Conservation (phyloP, 1,140 invertebrate species). For the Drosophila sturtevanti region DNA sequence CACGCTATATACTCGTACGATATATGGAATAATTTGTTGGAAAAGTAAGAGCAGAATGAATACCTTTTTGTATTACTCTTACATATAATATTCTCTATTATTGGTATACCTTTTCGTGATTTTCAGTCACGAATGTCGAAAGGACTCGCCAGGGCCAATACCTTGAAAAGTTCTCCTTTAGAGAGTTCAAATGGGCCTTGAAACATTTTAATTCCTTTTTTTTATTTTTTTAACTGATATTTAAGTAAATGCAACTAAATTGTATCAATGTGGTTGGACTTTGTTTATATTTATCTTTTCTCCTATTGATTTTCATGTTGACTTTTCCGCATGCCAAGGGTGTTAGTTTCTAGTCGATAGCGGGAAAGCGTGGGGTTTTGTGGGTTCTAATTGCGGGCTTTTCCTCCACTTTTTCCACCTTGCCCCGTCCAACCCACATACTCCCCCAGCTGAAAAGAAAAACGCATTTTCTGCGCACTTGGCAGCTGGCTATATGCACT, state of each 20-base stretch:
- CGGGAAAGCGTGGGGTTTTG: slow-evolving; percentile 15
- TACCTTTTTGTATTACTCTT: too few species aligned
- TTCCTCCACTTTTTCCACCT: neutral
- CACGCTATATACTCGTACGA: too few species aligned
- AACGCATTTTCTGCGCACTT: slow-evolving; percentile 76
- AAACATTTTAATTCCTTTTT: too few species aligned
- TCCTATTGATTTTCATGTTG: slow-evolving; percentile 1
- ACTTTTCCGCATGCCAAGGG: neutral
- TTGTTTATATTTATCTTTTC: neutral
- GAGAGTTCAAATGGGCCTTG: too few species aligned
- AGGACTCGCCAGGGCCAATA: too few species aligned
- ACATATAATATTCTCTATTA: too few species aligned
- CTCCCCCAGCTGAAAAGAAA: neutral
- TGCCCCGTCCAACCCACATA: slow-evolving; percentile 3
- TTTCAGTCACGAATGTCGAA: too few species aligned
- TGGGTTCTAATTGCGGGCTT: slow-evolving; percentile 24
- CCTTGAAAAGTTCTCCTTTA: too few species aligned
- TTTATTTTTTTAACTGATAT: too few species aligned
- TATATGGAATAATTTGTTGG: too few species aligned
- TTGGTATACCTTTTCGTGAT: too few species aligned
- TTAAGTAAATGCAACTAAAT: neutral
- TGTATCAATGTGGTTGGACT: neutral
- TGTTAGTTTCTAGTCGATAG: neutral
- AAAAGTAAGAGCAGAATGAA: too few species aligned
- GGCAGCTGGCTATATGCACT: slow-evolving; percentile 31